Conservation (phyloP, 1,140 invertebrate species). For the Vollenhovia emeryi region DNA sequence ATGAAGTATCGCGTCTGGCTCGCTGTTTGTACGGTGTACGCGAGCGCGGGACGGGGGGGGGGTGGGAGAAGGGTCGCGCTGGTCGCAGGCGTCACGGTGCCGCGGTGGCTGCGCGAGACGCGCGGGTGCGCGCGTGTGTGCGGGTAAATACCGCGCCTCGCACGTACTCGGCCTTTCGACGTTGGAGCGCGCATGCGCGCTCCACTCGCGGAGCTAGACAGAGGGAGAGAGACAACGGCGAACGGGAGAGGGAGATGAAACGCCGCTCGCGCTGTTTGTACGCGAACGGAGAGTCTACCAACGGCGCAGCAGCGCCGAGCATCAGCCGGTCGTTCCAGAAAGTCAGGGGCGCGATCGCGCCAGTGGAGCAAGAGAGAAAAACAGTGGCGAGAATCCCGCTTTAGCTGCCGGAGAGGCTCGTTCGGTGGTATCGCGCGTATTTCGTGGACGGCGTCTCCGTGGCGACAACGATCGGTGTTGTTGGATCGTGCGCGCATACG, state of each 20-base stretch:
- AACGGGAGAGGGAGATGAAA: constrained; percentile 61
- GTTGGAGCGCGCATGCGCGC: constrained; percentile 56
- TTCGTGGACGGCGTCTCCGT: background rate
- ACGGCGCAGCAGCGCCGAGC: constrained; percentile 69
- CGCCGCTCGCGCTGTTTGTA: constrained; percentile 65
- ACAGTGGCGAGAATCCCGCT: constrained; percentile 7
- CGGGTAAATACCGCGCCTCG: background rate
- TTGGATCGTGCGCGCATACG: background rate
- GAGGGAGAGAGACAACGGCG: background rate
- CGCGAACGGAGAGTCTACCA: constrained; percentile 54
- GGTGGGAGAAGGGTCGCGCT: background rate
- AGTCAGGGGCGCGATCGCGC: constrained; percentile 51
- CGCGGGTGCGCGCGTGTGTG: too few relatives aligned
- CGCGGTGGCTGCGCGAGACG: constrained; percentile 69
- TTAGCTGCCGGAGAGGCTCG: background rate
- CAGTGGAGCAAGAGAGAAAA: background rate
- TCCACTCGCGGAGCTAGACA: constrained; percentile 60
- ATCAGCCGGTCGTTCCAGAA: constrained; percentile 56
- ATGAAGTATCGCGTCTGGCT: constrained; percentile 86
- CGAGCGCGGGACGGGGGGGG: constrained; percentile 60
- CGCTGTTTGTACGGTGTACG: constrained; percentile 59
- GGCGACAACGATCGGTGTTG: background rate
- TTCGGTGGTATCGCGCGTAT: background rate
- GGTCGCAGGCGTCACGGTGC: constrained; percentile 64
- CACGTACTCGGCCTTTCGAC: constrained; percentile 49